Evolutionary conservation across 2,797 vertebrate species (phyloP), one percentile per base, ranked within the genome.

Genomic region (Acridotheres tristis): DNA sequence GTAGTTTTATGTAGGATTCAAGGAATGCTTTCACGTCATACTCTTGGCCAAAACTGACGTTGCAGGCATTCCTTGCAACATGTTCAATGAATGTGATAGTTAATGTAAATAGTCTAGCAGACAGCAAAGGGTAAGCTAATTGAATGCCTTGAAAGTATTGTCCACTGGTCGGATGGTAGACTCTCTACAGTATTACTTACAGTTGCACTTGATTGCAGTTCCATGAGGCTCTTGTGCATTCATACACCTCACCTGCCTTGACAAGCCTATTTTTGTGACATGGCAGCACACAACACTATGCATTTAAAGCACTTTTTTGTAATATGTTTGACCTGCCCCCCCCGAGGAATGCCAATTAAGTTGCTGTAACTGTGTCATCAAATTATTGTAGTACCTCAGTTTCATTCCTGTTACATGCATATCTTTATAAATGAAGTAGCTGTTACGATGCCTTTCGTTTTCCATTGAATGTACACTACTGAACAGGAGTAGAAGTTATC

Each of bases 241-340:
- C 96, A 97, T 97, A 98, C 97, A 97, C 98, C 98, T 98, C 98
- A 98, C 98, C 98, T 98, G 98, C 98, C 98, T 98, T 97, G 97
- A 97, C 97, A 97, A 97, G 96, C 96, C 97, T 98, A 93, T 97
- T 97, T 98, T 98, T 97, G 97, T 97, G 96, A 97, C 96, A 97
- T 98, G 98, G 97, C 98, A 98, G 98, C 97, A 98, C 97, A 81
- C 95, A 98, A 98, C 97, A 98, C 98, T 99, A 98, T 99, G 98
- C 98, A 98, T 98, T 96, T 97, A 97, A 98, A 98, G 98, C 98
- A 98, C 98, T 98, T 99, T 99, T 97, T 98, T 97, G 96, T 98
- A 97, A 97, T 96, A 96, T 96, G 84, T 98, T 97, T 97, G 96
- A 96, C 96, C 97, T 65, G 86, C 59, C 48, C 95, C 96, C 96